These are phyloP conservation scores for Chascanopsetta lugubris DNA, from an alignment of 2,113 vertebrate species.

Conservation along the genomic window DNA sequence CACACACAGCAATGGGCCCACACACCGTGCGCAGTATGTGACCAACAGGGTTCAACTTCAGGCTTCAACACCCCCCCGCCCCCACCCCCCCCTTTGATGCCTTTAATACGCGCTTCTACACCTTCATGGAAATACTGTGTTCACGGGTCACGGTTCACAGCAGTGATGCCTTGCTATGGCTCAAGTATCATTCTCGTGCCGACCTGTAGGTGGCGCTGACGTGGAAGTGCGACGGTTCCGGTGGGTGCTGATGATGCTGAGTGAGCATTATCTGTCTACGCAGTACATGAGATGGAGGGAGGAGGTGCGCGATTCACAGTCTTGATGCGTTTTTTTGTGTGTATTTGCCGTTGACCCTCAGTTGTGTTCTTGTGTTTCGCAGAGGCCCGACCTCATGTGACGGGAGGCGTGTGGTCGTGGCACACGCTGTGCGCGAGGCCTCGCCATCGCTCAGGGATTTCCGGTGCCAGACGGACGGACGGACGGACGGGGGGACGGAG, in stretches of 20 bases:
- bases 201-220: constrained; percentile 36
- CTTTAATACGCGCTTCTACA: constrained; percentile 53
- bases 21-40: constrained; percentile 40
- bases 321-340: constrained; percentile 7
- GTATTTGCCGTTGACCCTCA: constrained; percentile 24
- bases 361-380: constrained; percentile 31
- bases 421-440: constrained; percentile 40
- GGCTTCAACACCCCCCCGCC: constrained; percentile 46
- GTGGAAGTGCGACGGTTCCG: constrained; percentile 52
- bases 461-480: constrained; percentile 48
- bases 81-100: constrained; percentile 36
- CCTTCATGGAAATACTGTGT: constrained; percentile 59
- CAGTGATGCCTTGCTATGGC: constrained; percentile 60
- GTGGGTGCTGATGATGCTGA: constrained; percentile 37
- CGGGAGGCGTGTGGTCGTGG: constrained; percentile 29
- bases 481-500: too few relatives aligned
- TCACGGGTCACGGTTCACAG: constrained; percentile 40
- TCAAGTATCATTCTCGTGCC: constrained; percentile 58
- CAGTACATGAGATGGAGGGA: constrained; percentile 43
- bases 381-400: constrained; percentile 38
- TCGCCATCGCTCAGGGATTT: constrained; percentile 43
- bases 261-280: constrained; percentile 47
- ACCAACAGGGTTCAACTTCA: constrained; percentile 54
- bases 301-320: constrained; percentile 44
- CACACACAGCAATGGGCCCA: constrained; percentile 64